Conservation (phyloP, 2,888 invertebrate species). For the Gymnoscelis rufifasciata region DNA sequence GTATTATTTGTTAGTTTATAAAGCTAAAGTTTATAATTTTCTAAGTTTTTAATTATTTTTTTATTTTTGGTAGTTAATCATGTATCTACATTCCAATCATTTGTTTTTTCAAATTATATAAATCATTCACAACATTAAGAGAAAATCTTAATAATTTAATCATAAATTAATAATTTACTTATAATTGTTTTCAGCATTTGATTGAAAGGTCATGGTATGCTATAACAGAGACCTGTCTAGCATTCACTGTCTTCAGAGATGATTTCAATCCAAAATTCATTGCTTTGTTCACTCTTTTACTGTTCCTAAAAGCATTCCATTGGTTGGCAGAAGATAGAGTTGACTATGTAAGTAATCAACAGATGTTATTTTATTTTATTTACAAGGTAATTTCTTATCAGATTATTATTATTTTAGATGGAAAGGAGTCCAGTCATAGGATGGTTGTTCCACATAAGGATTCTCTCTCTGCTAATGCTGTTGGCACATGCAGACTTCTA, state of each 20-base stretch:
- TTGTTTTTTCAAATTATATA: too few species aligned
- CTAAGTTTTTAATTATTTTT: too few species aligned
- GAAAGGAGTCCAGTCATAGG: conserved; percentile 98
- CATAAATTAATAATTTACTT: too few species aligned
- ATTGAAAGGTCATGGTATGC: conserved; percentile 99
- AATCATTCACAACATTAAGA: too few species aligned
- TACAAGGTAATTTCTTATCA: too few species aligned
- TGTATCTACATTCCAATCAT: too few species aligned
- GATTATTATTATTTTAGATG: conserved; percentile 83
- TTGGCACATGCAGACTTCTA: conserved; percentile 90
- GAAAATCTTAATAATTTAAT: too few species aligned
- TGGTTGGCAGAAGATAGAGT: conserved; percentile 99
- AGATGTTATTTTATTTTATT: neutral
- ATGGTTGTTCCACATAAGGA: conserved; percentile 94
- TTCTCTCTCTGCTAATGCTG: conserved; percentile 89
- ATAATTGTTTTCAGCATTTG: conserved; percentile 83
- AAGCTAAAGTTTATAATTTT: too few species aligned
- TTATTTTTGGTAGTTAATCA: too few species aligned
- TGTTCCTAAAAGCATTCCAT: conserved; percentile 99
- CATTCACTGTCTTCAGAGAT: conserved; percentile 99
- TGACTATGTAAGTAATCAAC: conserved; percentile 90
- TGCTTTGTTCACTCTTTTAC: conserved; percentile 95
- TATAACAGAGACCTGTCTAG: conserved; percentile 99
- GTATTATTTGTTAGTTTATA: too few species aligned
- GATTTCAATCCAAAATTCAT: conserved; percentile 99